Evolutionary conservation across 2,797 vertebrate species (phyloP), one percentile per base, ranked within the genome.

Genomic region (Psittacula echo): DNA sequence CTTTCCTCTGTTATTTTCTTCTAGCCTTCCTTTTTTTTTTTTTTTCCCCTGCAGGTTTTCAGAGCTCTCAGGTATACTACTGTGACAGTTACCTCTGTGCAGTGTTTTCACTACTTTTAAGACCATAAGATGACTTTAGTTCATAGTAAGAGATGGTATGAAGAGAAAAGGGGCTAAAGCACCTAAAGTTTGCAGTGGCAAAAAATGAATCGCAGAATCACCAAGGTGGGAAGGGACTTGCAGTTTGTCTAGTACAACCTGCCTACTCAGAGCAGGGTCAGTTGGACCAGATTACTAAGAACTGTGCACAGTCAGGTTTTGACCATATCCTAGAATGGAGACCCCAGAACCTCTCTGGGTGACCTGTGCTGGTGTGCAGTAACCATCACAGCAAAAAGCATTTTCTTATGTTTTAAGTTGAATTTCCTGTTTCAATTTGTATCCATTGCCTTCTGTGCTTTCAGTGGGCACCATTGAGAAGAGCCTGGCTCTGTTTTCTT

Each of bases 171-270:
- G 1, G 8, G 4, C 4, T 70, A 41, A 45, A 68, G 16, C 19
- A 45, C 68, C n/a, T 24, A 16, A 34, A 34, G 9, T 84, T 68
- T 88, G 39, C 39, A 54, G 44, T 37, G 42, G 27, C 37, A 86
- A n/a, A 51, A 76, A 67, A n/a, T 0, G 0, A 75, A 67, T 71
- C 13, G 1, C n/a, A 34, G 58, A 58, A 16, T 70, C 11, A 21
- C 4, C 42, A 44, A 62, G 26, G 6, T 41, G 37, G 13, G 41
- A 85, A 70, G 72, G 56, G 14, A 12, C 30, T 70, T 76, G 16
- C 1, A 15, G 16, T 54, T 71, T 48, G 16, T 32, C 13, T 60
- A 16, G 20, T 48, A 21, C 12, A 48, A 3, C 15, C 22, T 48
- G 11, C 20, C 17, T 30, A 21, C 47, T 73, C 32, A 21, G 37